Evolutionary conservation across 2,888 invertebrate species (phyloP), one percentile per base, ranked within the genome.

Genomic region (Antheraea assamensis): DNA sequence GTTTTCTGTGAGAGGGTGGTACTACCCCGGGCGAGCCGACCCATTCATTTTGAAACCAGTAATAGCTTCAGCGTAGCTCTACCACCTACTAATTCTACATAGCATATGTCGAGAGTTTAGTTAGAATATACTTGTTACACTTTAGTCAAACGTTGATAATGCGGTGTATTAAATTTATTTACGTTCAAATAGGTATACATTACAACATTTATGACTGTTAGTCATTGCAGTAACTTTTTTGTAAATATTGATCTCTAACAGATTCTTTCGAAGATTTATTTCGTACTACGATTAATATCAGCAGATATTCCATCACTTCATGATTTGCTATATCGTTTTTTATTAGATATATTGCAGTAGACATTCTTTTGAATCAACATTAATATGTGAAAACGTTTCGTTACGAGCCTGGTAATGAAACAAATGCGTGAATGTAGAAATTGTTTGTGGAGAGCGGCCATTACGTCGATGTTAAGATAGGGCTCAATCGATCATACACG

Each of bases 401-500:
- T 13, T 58, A 7, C 58, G 3, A 3, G 10, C 24, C 3, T 21
- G 10, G 61, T 64, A 64, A 64, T 64, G 30, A 27, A 64, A 61
- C 15, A 61, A 64, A 30, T 30, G 61, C 61, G 61, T 64, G 27
- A 64, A 64, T 27, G 61, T 27, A 17, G 15, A 42, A 71, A 30
- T 55, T 55, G 68, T 55, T 35, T 55, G 68, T 35, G n/a, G n/a
- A 55, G n/a, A 66, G 17, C 31, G 30, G 35, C 71, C 31, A 71
- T 64, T 64, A 71, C 52, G 71, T 55, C 70, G 55, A 49, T 31
- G 71, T 21, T 70, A 52, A 72, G 71, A 24, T 13, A 71, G 2
- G 70, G 76, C 75, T 74, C 74, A 75, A 35, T 74, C 75, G 61
- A 75, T 76, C 77, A 72, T 27, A 24, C 61, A 61, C 71, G 70